Evolutionary conservation across 1,140 invertebrate genomes (phyloP).

Genomic region (Parapsyche elsis): DNA sequence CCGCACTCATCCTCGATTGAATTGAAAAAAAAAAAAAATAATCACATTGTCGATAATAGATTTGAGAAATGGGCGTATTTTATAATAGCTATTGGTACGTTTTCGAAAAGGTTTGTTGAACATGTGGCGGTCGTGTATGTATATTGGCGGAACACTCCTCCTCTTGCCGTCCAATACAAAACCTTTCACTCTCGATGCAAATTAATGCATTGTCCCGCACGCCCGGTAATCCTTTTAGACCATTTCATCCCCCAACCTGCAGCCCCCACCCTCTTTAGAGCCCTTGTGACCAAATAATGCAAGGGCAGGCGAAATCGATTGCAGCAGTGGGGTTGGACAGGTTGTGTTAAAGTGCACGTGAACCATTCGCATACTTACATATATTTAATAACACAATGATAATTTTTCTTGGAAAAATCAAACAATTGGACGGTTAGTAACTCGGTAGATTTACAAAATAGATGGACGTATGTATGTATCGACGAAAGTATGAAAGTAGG

Average conservation of each 20-base stretch:
- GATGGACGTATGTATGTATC: too few relatives aligned
- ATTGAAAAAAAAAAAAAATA: conserved; percentile 5
- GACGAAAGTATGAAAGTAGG: too few relatives aligned
- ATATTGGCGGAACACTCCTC: conserved; percentile 50
- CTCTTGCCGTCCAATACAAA: conserved; percentile 50
- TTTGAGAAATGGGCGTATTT: background rate
- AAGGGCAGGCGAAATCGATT: conserved; percentile 42
- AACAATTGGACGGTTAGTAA: too few relatives aligned
- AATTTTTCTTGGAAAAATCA: too few relatives aligned
- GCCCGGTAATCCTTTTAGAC: conserved; percentile 56
- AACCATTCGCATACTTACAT: background rate
- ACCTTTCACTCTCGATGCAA: conserved; percentile 56
- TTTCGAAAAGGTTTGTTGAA: conserved; percentile 11
- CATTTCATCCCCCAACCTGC: conserved; percentile 49
- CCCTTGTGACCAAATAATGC: conserved; percentile 46
- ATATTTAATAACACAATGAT: too few relatives aligned
- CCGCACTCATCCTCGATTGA: background rate
- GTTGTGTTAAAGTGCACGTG: conserved; percentile 1
- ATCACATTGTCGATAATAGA: background rate
- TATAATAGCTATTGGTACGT: too few relatives aligned
- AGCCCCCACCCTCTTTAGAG: conserved; percentile 12
- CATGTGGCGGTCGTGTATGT: conserved; percentile 13
- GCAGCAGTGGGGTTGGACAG: conserved; percentile 19
- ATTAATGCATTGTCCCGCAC: conserved; percentile 56
- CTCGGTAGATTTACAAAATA: too few relatives aligned